A percentile compares a stretch with the other conserved stretches of the same genome.
These are phyloP conservation scores for Amitus sp. DNA, from an alignment of 2,888 invertebrate species.

Conservation along the genomic window DNA sequence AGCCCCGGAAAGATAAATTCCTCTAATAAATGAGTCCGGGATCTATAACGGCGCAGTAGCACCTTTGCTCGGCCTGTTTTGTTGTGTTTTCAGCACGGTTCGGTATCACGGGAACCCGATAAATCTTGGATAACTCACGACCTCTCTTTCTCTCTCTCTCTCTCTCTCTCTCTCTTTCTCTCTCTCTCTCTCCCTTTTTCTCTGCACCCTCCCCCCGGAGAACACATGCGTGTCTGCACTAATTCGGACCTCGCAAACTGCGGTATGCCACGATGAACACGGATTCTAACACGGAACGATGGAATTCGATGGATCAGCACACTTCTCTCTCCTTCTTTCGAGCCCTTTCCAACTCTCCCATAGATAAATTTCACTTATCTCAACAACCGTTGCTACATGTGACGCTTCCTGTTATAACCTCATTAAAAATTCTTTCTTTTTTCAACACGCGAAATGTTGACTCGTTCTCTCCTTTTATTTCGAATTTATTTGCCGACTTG, in stretches of 20 bases:
- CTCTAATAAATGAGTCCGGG: constrained; percentile 3
- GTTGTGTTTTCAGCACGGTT: constrained; percentile 62
- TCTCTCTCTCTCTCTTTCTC: no score
- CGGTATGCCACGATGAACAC: constrained; percentile 49
- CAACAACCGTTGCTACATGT: constrained; percentile 30
- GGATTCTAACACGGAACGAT: no score
- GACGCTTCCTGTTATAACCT: constrained; percentile 11
- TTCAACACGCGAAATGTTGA: no score
- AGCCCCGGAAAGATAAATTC: constrained; percentile 50
- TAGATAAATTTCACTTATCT: constrained; percentile 20
- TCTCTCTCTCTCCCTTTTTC: no score
- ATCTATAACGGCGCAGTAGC: no score
- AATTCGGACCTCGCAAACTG: constrained; percentile 19
- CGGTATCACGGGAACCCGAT: constrained; percentile 61
- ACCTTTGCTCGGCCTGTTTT: constrained; percentile 50
- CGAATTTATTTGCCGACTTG: no score
- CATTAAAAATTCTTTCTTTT: background rate
- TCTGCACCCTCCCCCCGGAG: no score
- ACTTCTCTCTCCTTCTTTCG: constrained; percentile 1
- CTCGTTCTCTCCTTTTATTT: no score
- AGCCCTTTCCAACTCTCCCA: constrained; percentile 22
- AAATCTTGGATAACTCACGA: constrained; percentile 56
- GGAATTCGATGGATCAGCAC: constrained; percentile 35
- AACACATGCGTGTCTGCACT: constrained; percentile 36
- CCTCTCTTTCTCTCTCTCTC: no score